Percentiles rank a stretch among this genome's conserved stretches.
Evolutionary conservation across 2,113 vertebrate species (phyloP).

Genomic region (Phylloscopus trochilus): DNA sequence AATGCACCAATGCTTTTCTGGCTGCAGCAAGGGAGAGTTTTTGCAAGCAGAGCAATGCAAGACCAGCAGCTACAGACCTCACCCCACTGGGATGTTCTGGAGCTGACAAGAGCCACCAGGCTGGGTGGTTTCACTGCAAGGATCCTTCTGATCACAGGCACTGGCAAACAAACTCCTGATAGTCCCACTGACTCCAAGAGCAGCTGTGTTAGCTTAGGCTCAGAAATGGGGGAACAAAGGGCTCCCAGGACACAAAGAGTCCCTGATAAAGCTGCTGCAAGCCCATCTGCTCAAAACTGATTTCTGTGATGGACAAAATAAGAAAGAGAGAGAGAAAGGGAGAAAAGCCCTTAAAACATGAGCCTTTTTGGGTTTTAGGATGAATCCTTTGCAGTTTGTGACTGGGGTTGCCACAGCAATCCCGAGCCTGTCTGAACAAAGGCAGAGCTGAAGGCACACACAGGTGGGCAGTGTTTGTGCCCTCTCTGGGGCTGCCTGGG

Average conservation of each 20-base stretch:
- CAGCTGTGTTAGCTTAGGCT: conserved; percentile 10
- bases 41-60: neutral
- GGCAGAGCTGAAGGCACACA: neutral
- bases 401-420: neutral
- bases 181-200: neutral
- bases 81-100: neutral
- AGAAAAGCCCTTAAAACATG: neutral
- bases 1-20: neutral
- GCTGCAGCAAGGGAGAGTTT: neutral
- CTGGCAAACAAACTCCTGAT: neutral
- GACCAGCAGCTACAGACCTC: neutral
- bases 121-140: neutral
- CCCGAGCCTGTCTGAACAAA: neutral
- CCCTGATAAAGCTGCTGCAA: neutral
- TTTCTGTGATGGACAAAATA: neutral
- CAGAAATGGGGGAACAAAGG: neutral
- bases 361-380: neutral
- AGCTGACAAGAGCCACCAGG: neutral
- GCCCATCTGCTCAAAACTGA: neutral
- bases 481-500: neutral
- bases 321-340: neutral
- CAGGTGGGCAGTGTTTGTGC: neutral
- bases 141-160: neutral
- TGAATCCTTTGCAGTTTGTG: neutral
- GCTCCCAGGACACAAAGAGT: neutral